phyloP scores from a whole-genome alignment of 1,140 invertebrate species.

The Bombus cullumanus region DNA sequence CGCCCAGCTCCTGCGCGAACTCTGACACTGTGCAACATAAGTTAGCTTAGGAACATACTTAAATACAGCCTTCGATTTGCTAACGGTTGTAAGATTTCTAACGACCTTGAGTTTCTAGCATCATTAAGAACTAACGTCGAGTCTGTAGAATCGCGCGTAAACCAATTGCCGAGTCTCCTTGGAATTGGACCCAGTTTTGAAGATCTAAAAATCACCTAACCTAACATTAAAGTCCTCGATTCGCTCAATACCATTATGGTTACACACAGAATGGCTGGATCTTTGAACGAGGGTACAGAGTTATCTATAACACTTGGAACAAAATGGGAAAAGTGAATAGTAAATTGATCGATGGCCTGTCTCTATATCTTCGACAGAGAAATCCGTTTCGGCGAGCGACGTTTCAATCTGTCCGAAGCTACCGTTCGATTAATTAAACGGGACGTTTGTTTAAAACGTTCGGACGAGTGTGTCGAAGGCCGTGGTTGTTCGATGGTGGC shows the following conservation, averaged over 20 bases:
- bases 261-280: no score
- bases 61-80: no score
- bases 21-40: slow-evolving; percentile 90
- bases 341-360: background rate
- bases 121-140: no score
- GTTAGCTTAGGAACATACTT: background rate
- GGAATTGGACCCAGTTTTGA: no score
- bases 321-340: background rate
- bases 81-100: no score
- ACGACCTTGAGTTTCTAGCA: no score
- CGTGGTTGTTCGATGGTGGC: background rate
- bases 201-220: no score
- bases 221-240: fast-evolving
- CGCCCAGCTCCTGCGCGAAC: slow-evolving; percentile 95
- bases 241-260: no score
- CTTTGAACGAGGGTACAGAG: no score
- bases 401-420: background rate
- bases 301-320: no score
- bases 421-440: background rate
- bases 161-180: no score
- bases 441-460: background rate
- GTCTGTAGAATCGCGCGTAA: no score
- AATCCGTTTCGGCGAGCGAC: background rate
- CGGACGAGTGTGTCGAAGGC: background rate
- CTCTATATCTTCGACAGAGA: background rate